These are phyloP conservation scores for Microcaecilia unicolor DNA, from an alignment of 2,797 vertebrate genomes.

Conservation along the genomic window DNA sequence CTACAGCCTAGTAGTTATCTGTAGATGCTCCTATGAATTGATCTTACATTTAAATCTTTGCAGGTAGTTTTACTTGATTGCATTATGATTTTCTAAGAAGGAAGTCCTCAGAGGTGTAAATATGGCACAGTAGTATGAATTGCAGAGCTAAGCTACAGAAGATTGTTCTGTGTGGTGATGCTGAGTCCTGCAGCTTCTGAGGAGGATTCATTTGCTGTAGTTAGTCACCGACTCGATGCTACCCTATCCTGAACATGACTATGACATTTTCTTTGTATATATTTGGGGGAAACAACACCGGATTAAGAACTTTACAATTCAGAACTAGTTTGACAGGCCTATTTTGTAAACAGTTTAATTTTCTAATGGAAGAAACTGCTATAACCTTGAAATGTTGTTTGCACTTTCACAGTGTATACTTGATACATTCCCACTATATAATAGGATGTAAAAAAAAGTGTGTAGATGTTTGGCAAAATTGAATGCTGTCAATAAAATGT, in stretches of 20 bases:
- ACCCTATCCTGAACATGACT: slow-evolving; percentile 59
- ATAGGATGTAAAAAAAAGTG: slow-evolving; percentile 74
- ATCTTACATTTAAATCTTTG: slow-evolving; percentile 46
- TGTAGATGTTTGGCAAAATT: slow-evolving; percentile 94
- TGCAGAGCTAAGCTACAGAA: slow-evolving; percentile 48
- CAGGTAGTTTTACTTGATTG: slow-evolving; percentile 44
- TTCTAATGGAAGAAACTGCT: slow-evolving; percentile 90
- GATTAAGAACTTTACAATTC: slow-evolving; percentile 72
- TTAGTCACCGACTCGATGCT: slow-evolving; percentile 52
- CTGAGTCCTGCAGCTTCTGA: slow-evolving; percentile 43
- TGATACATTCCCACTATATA: slow-evolving; percentile 99
- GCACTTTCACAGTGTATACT: slow-evolving; percentile 99
- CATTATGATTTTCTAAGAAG: slow-evolving; percentile 42
- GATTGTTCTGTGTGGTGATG: slow-evolving; percentile 49
- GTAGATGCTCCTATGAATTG: slow-evolving; percentile 38
- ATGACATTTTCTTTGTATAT: slow-evolving; percentile 68
- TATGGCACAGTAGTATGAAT: slow-evolving; percentile 43
- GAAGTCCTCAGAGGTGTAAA: slow-evolving; percentile 37
- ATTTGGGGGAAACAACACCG: slow-evolving; percentile 65
- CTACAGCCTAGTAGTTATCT: slow-evolving; percentile 33
- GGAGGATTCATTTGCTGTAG: slow-evolving; percentile 44
- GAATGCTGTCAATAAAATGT: slow-evolving; percentile 81
- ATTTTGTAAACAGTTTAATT: slow-evolving; percentile 93
- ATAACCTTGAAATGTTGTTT: slow-evolving; percentile 98
- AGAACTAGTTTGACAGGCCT: slow-evolving; percentile 67